Base-by-base conservation (phyloP, 2,888 invertebrate species). In the Copidosoma aretas region DNA sequence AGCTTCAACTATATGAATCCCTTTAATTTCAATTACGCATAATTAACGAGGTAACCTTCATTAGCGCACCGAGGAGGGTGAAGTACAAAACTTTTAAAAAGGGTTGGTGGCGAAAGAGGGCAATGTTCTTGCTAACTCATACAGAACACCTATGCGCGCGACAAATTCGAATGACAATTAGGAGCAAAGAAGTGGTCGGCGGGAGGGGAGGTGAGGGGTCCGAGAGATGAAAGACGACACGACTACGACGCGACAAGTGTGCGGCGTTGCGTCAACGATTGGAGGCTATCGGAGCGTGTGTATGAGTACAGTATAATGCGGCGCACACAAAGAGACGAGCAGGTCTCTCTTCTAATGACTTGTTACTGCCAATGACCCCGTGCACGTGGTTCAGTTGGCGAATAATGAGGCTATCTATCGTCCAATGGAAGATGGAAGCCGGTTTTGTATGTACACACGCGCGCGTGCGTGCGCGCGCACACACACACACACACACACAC, bases 331-430 rank as follows among this genome's bases (percentile, higher is more conserved):
- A n/a, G 43, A 22, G n/a, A 73, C 68, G 3, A 15, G 61, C 72
- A 70, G 73, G 75, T 71, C 19, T n/a, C 71, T 73, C 75, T 77
- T 75, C 15, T 80, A 79, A 81, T 80, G 79, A 80, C 78, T 80
- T 75, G 81, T 79, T 80, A 77, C 76, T 32, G 32, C 32, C 76
- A 73, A 75, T 75, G 74, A 76, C 75, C 75, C 74, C 70, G 70
- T 46, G 56, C 53, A 21, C n/a, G n/a, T n/a, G n/a, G n/a, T n/a
- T n/a, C n/a, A n/a, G n/a, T n/a, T n/a, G n/a, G 65, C 69, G 73
- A 12, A 46, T 78, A 80, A 79, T 75, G 75, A 78, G 77, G 75
- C 73, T 73, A 77, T n/a, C 67, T 75, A 75, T 77, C 75, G 74
- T 74, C 73, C 75, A 75, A 78, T 76, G 73, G 70, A 72, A 70